Base-by-base conservation (phyloP, 1,140 invertebrate genomes). In the Ditylenchus dipsaci region DNA sequence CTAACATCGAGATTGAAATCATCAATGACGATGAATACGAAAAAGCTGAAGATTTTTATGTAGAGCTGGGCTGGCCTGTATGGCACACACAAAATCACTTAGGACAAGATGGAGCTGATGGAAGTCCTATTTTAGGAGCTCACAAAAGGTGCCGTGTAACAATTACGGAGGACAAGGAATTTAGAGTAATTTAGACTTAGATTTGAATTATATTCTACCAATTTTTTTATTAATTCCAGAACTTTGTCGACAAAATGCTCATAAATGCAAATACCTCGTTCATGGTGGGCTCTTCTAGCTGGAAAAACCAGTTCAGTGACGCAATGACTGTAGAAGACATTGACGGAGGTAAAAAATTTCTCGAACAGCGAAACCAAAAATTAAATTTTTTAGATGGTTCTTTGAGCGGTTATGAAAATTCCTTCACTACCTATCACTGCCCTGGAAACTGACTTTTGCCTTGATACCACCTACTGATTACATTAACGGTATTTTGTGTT, bases 371-470 rank as follows among this genome's bases (percentile, higher is more conserved):
- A 11, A 38, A 11, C 11, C 33, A 38, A 38, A 38, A 5, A 38
- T 38, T 42, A n/a, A 29, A 7, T 15, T 33, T 26, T 53, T 49
- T 45, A 68, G 67, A 68, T 23, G 78, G 76, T 19, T 67, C 66
- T 1, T 23, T 78, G 23, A 79, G 71, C 17, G 1, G 42, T 1
- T 57, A 68, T 45, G 79, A 88, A 88, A 91, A 95, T 89, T 91
- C 91, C 89, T 96, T 87, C 94, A 97, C 84, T 91, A 91, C 78
- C 84, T 97, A 58, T 95, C 94, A 7, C 86, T 98, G 47, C 94
- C 96, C 83, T 98, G 95, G 95, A 98, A 98, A 86, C 85, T 98
- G 60, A 83, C 97, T 21, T 97, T 97, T 84, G 95, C 95, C 56
- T 91, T 94, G 83, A 91, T 97, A 67, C 95, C 95, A 74, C 95